Conservation (phyloP, 2,113 vertebrate species). For the Cinclus cinclus region DNA sequence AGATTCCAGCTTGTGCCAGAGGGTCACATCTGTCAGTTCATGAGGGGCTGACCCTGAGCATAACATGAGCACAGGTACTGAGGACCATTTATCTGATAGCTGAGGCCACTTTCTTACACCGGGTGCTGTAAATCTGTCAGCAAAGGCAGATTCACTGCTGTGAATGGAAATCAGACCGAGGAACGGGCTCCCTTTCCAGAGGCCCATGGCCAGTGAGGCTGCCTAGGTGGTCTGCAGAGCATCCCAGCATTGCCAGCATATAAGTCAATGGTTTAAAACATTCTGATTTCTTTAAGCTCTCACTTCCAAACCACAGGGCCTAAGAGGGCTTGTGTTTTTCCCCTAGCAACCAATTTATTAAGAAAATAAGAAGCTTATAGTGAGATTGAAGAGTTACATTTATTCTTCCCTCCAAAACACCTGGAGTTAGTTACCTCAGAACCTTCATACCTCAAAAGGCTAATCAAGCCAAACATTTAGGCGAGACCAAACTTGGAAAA, state of each 20-base stretch:
- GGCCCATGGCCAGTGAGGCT: background rate
- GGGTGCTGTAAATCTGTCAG: background rate
- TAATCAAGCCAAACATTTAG: conserved; percentile 18
- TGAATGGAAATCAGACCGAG: background rate
- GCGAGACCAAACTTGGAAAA: background rate
- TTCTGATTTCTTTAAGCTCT: background rate
- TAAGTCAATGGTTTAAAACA: background rate
- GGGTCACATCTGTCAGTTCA: background rate
- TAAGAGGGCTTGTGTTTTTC: background rate
- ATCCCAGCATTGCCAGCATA: background rate
- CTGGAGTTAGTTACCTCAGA: conserved; percentile 25
- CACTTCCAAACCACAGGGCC: background rate
- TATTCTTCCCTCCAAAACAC: background rate
- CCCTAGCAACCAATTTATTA: background rate
- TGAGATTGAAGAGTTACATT: background rate
- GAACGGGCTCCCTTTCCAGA: background rate
- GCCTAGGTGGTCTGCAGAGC: background rate
- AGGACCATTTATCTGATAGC: background rate
- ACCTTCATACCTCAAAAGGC: conserved; percentile 3
- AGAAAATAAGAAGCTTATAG: background rate
- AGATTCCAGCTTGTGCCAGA: background rate
- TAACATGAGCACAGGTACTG: background rate
- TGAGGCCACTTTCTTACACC: background rate
- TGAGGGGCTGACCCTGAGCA: background rate
- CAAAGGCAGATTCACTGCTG: background rate